Percentiles rank a stretch among this genome's conserved stretches.
Conservation (phyloP, 2,888 invertebrate genomes). For the Caenorhabditis sinica region DNA sequence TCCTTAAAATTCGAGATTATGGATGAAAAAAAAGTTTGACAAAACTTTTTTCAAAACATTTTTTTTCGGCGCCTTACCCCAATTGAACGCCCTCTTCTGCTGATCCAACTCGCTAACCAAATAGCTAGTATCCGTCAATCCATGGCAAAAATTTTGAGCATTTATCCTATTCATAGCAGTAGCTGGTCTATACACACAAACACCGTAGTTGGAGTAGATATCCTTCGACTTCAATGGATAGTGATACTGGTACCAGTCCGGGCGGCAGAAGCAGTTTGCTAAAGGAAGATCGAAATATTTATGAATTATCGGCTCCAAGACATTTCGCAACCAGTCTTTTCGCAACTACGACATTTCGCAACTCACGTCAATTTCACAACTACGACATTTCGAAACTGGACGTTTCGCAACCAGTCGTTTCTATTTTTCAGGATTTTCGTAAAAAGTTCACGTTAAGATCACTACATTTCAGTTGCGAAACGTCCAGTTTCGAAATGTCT, state of each 20-base stretch:
- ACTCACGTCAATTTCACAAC: too few species aligned
- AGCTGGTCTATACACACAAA: constrained; percentile 40
- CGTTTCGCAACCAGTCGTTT: too few species aligned
- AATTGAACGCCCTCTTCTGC: constrained; percentile 53
- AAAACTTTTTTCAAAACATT: neutral
- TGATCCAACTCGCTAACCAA: constrained; percentile 51
- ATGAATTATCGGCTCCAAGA: neutral
- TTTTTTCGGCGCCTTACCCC: constrained; percentile 54
- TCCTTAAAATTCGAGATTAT: too few species aligned
- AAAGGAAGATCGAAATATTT: neutral
- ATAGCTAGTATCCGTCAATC: constrained; percentile 26
- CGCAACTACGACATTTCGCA: too few species aligned
- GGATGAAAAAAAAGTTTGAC: neutral
- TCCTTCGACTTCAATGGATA: constrained; percentile 29
- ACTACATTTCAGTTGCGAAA: too few species aligned
- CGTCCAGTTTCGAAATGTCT: too few species aligned
- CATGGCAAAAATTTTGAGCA: constrained; percentile 43
- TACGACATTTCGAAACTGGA: too few species aligned
- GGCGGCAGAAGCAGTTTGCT: constrained; percentile 52
- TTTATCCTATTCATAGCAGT: constrained; percentile 20
- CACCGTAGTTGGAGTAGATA: constrained; percentile 35
- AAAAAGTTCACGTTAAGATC: too few species aligned
- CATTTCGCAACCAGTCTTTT: too few species aligned
- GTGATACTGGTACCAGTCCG: constrained; percentile 44
- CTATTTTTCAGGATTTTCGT: too few species aligned